Percentiles rank a stretch among this genome's conserved stretches.
These are phyloP conservation scores for Amphimallon solstitiale DNA, from an alignment of 2,888 invertebrate genomes.

Conservation along the genomic window DNA sequence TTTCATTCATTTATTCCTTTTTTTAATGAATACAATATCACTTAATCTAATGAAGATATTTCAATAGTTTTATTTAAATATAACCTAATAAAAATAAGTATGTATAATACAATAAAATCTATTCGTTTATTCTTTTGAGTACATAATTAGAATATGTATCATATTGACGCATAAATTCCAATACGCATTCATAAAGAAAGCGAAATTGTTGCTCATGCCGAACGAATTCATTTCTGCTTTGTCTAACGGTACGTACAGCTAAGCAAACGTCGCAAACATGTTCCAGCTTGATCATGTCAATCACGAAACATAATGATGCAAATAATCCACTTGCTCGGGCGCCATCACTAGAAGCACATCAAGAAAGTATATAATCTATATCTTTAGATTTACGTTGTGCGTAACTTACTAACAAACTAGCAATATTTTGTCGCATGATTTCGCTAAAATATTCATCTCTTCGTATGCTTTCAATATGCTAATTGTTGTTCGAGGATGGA, in stretches of 20 bases:
- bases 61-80: too few relatives aligned
- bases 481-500: conserved; percentile 49
- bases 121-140: too few relatives aligned
- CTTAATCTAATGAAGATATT: too few relatives aligned
- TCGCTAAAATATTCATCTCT: conserved; percentile 54
- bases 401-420: conserved; percentile 61
- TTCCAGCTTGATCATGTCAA: conserved; percentile 66
- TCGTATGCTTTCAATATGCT: conserved; percentile 59
- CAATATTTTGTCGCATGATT: conserved; percentile 55
- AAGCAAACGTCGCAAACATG: conserved; percentile 65
- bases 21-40: too few relatives aligned
- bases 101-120: too few relatives aligned
- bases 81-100: too few relatives aligned
- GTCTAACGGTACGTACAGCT: conserved; percentile 62
- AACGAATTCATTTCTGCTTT: conserved; percentile 61
- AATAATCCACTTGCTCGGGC: conserved; percentile 64
- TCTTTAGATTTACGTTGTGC: not conserved
- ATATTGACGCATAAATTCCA: conserved; percentile 7
- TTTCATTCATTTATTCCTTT: too few relatives aligned
- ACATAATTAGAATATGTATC: not conserved
- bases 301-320: conserved; percentile 61
- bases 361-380: too few relatives aligned
- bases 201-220: conserved; percentile 51
- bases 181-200: conserved; percentile 23
- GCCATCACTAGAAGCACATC: conserved; percentile 62